These are phyloP conservation scores for Agonum fuliginosum DNA, from an alignment of 2,888 invertebrate species.

Conservation along the genomic window DNA sequence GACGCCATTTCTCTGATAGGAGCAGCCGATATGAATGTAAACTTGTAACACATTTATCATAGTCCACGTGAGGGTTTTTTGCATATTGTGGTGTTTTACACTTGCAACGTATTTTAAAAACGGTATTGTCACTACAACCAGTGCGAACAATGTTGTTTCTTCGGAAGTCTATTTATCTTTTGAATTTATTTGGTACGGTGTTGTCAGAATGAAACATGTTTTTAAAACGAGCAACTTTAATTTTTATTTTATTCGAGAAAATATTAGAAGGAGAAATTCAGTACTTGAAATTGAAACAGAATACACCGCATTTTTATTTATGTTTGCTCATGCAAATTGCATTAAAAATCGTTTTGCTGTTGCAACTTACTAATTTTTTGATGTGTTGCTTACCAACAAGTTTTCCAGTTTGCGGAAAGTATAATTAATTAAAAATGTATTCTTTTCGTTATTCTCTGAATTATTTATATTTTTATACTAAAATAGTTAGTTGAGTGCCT, in stretches of 20 bases:
- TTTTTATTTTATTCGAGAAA: not conserved
- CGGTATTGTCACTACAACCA: slow-evolving; percentile 14
- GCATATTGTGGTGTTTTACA: slow-evolving; percentile 19
- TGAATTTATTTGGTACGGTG: slow-evolving; percentile 24
- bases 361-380: no score
- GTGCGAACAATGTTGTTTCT: slow-evolving; percentile 10
- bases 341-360: no score
- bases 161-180: slow-evolving; percentile 40
- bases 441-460: no score
- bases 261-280: not conserved
- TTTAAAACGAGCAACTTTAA: not conserved
- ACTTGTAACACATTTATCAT: slow-evolving; percentile 26
- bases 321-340: no score
- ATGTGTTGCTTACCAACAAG: no score
- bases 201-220: slow-evolving; percentile 1
- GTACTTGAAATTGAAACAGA: not conserved
- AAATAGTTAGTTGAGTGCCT: no score
- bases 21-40: slow-evolving; percentile 23
- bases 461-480: no score
- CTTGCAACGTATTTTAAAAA: slow-evolving; percentile 13
- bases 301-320: not conserved
- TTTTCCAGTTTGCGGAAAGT: no score
- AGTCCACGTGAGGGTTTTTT: slow-evolving; percentile 8
- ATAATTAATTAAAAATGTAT: no score
- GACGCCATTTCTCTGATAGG: slow-evolving; percentile 18